Conservation (phyloP, 2,797 vertebrate species). For the Chromis chromis region DNA sequence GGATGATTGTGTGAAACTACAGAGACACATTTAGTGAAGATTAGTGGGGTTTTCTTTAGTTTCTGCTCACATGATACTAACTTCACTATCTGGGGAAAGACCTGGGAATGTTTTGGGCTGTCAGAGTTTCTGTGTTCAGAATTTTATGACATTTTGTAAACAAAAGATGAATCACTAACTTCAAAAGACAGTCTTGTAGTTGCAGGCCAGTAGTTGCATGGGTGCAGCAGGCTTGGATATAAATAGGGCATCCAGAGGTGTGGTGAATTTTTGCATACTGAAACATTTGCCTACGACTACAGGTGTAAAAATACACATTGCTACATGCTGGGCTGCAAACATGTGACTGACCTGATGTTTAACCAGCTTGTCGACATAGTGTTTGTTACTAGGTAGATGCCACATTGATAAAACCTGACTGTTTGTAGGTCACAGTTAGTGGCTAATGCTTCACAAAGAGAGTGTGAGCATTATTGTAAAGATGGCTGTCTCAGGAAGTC, state of each 20-base stretch:
- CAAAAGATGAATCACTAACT: background rate
- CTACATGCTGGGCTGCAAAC: background rate
- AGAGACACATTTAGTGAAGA: too few species aligned
- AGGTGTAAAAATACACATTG: background rate
- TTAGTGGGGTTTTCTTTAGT: too few species aligned
- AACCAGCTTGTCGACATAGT: background rate
- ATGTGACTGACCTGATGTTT: background rate
- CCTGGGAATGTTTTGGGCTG: too few species aligned
- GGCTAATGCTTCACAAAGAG: background rate
- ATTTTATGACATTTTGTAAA: background rate
- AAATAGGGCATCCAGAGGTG: slow-evolving; percentile 10
- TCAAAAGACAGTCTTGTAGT: background rate
- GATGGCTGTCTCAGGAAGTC: background rate
- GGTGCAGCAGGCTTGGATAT: background rate
- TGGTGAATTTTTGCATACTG: slow-evolving; percentile 18
- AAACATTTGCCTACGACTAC: slow-evolving; percentile 6
- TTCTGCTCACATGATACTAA: too few species aligned
- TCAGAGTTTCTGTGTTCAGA: background rate
- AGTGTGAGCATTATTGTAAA: background rate
- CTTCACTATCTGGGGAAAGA: too few species aligned
- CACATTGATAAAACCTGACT: background rate
- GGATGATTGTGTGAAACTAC: too few species aligned
- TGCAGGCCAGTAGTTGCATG: background rate
- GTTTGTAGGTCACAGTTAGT: background rate
- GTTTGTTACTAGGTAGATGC: background rate